phyloP scores from a whole-genome alignment of 2,888 invertebrate species.

The Choristoneura rosaceana region DNA sequence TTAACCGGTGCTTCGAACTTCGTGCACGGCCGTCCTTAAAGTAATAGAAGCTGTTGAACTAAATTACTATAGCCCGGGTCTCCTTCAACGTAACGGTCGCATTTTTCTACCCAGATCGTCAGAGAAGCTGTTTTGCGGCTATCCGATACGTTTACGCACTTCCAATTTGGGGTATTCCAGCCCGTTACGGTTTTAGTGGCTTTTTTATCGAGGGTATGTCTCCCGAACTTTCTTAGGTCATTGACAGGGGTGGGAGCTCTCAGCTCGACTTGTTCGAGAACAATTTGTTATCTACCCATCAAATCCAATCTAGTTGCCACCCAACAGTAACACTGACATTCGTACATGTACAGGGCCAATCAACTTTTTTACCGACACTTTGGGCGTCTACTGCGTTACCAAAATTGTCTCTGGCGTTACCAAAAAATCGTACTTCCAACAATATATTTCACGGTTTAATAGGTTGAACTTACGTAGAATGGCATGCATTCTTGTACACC shows the following conservation, averaged over 20 bases:
- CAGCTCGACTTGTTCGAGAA: background rate
- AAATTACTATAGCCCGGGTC: constrained; percentile 28
- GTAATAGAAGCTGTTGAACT: constrained; percentile 34
- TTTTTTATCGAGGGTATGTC: constrained; percentile 23
- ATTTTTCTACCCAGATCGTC: constrained; percentile 35
- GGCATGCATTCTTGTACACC: no score
- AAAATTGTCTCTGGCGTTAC: no score
- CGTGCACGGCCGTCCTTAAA: constrained; percentile 7
- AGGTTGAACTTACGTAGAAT: no score
- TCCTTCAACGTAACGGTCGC: constrained; percentile 27
- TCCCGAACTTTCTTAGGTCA: background rate
- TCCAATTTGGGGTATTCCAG: constrained; percentile 34
- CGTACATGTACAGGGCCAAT: no score
- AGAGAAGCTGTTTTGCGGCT: constrained; percentile 28
- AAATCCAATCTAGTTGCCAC: no score
- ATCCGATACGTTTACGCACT: constrained; percentile 32
- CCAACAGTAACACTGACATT: no score
- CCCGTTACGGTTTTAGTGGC: constrained; percentile 15
- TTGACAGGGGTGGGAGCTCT: background rate
- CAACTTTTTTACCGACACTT: no score
- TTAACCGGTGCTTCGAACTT: background rate
- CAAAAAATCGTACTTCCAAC: no score
- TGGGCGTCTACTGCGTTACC: no score
- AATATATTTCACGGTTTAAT: no score
- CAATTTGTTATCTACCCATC: no score